phyloP scores from a whole-genome alignment of 2,797 vertebrate species.

The Sardinella longiceps region DNA sequence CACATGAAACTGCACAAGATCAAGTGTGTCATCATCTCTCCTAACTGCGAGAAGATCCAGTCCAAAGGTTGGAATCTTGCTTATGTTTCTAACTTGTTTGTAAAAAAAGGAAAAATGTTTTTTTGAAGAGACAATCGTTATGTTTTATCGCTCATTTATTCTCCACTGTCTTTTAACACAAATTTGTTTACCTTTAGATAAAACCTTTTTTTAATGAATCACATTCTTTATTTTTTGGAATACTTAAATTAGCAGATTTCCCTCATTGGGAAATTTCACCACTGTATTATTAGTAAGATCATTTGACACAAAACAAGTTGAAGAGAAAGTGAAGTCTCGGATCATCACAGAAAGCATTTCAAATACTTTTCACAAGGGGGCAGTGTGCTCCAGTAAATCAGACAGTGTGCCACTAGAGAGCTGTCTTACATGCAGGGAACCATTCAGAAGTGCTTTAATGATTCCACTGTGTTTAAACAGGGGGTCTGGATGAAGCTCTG shows the following conservation, averaged over 20 bases:
- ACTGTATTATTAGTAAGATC: neutral
- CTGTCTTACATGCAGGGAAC: neutral
- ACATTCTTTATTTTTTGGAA: neutral
- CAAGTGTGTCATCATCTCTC: conserved; percentile 97
- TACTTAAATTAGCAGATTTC: neutral
- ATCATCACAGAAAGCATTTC: neutral
- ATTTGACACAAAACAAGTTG: neutral
- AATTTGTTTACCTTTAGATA: neutral
- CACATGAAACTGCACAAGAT: conserved; percentile 98
- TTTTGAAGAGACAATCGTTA: too few species aligned
- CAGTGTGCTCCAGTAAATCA: conserved; percentile 11
- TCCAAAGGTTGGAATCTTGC: conserved; percentile 84
- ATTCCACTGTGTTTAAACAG: conserved; percentile 61
- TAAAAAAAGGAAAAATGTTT: neutral
- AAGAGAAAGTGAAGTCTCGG: neutral
- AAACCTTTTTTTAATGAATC: too few species aligned
- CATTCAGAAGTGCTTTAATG: neutral
- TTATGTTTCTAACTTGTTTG: neutral
- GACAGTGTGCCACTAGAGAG: neutral
- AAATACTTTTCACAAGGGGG: conserved; percentile 31
- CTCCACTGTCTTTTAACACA: neutral
- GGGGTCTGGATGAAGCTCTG: conserved; percentile 94
- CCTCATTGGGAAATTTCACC: neutral
- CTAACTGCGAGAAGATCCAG: conserved; percentile 99
- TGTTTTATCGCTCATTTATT: neutral